phyloP scores from a whole-genome alignment of 2,888 invertebrate species.

The Mycalesis mineus region DNA sequence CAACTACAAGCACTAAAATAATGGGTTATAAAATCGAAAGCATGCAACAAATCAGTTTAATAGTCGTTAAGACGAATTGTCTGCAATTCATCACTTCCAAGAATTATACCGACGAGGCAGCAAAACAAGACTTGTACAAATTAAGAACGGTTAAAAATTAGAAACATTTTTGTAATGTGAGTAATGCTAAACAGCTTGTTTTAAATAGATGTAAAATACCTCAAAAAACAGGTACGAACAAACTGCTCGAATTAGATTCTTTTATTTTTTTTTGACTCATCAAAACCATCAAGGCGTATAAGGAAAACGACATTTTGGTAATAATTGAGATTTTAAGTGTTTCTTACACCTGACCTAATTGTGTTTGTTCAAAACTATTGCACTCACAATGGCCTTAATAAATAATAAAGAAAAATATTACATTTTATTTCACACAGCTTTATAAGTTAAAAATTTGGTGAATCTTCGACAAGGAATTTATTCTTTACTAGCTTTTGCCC shows the following conservation, averaged over 20 bases:
- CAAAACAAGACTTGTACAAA: constrained; percentile 4
- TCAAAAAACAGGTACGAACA: neutral
- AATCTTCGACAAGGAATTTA: too few species aligned
- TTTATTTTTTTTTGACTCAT: neutral
- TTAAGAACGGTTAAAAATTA: neutral
- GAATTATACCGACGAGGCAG: neutral
- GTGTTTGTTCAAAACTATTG: too few species aligned
- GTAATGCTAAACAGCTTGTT: neutral
- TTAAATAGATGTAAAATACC: neutral
- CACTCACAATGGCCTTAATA: too few species aligned
- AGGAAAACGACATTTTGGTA: neutral
- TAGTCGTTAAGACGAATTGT: constrained; percentile 42
- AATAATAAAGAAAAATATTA: too few species aligned
- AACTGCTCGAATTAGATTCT: neutral
- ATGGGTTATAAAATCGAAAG: constrained; percentile 55
- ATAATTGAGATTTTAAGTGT: too few species aligned
- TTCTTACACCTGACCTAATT: too few species aligned
- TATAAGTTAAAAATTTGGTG: too few species aligned
- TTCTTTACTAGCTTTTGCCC: too few species aligned
- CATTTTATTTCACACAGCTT: too few species aligned
- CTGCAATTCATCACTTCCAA: constrained; percentile 47
- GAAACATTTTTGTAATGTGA: neutral
- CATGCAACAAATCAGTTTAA: constrained; percentile 53
- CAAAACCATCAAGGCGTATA: neutral
- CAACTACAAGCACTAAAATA: constrained; percentile 41